These are phyloP conservation scores for Knipowitschia caucasica DNA, from an alignment of 2,797 vertebrate genomes.

Conservation along the genomic window DNA sequence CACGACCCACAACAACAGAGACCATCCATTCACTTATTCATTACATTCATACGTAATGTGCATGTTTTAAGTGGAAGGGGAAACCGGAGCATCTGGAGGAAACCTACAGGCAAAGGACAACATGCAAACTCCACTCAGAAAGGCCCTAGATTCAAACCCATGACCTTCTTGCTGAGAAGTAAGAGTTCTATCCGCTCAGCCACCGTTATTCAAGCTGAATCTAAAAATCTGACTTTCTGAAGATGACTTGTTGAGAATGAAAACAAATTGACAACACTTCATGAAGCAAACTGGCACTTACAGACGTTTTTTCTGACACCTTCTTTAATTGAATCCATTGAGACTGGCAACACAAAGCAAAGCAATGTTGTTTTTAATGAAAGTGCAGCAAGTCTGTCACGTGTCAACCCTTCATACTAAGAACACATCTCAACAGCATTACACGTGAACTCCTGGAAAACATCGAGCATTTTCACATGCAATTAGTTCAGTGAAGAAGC, in stretches of 20 bases:
- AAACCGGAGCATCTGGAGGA: no score
- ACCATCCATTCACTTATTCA: no score
- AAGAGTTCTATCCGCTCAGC: no score
- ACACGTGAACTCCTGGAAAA: no score
- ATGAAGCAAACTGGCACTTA: not conserved
- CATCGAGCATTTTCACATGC: not conserved
- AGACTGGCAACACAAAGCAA: constrained; percentile 31
- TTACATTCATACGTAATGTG: no score
- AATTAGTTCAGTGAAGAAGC: not conserved
- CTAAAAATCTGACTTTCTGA: not conserved
- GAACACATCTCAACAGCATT: not conserved
- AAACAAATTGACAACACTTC: not conserved
- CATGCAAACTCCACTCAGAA: no score
- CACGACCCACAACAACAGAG: no score
- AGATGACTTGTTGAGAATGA: not conserved
- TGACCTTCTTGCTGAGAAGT: no score
- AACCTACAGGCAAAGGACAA: no score
- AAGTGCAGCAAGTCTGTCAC: constrained; percentile 14
- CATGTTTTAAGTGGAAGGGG: no score
- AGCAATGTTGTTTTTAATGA: constrained; percentile 25
- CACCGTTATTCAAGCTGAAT: no score
- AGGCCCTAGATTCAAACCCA: no score
- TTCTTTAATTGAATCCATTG: constrained; percentile 47
- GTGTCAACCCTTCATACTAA: constrained; percentile 11
- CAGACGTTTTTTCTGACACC: constrained; percentile 27